phyloP scores from a whole-genome alignment of 2,888 invertebrate species.

The Creontiades dilutus region DNA sequence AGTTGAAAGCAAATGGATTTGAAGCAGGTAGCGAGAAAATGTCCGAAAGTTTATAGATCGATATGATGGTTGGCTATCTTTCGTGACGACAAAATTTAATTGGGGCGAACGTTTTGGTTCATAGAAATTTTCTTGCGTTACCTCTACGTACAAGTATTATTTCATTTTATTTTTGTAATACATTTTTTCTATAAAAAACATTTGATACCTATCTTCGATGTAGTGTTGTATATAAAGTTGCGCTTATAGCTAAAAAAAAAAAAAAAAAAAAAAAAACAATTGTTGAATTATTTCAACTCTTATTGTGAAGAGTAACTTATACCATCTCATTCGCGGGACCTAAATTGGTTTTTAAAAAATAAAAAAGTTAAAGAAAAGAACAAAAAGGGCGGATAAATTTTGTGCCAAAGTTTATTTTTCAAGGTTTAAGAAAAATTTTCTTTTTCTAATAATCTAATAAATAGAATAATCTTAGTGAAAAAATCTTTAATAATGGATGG shows the following conservation, averaged over 20 bases:
- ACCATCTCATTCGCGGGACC: conserved; percentile 45
- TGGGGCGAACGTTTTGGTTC: neutral
- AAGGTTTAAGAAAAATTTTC: neutral
- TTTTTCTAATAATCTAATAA: neutral
- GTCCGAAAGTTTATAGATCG: neutral
- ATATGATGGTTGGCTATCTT: neutral
- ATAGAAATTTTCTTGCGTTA: neutral
- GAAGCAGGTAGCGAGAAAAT: conserved; percentile 31
- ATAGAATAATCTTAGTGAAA: neutral
- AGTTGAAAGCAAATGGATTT: neutral
- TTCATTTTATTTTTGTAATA: neutral
- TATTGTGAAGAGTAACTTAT: neutral
- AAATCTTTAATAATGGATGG: neutral
- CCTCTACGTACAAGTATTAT: conserved; percentile 24
- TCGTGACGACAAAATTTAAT: conserved; percentile 1
- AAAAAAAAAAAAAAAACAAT: too few relatives aligned
- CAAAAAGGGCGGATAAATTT: conserved; percentile 21
- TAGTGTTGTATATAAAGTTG: neutral
- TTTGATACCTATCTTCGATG: neutral
- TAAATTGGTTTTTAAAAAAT: neutral
- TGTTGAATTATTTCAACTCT: neutral
- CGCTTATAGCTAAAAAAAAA: conserved; percentile 16
- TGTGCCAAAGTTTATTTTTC: conserved; percentile 55
- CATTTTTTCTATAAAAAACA: neutral
- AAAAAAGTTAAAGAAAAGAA: neutral